These are phyloP conservation scores for Hyperoplus lanceolatus DNA, from an alignment of 2,797 vertebrate species.

Conservation along the genomic window DNA sequence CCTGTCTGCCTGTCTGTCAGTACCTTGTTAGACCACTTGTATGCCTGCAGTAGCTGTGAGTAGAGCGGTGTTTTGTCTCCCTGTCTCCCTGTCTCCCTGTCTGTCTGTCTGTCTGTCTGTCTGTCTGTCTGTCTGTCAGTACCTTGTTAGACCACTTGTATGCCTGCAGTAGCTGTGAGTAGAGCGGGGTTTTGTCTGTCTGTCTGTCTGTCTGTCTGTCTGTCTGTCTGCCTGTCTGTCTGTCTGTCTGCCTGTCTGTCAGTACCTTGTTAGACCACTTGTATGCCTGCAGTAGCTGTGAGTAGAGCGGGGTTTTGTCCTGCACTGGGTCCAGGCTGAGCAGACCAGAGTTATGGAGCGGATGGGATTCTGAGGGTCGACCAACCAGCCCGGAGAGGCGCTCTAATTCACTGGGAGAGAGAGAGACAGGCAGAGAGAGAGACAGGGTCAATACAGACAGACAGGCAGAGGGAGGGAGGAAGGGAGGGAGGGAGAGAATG, in stretches of 20 bases:
- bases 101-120: no score
- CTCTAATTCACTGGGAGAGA: slow-evolving; percentile 90
- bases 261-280: slow-evolving; percentile 98
- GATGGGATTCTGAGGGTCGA: slow-evolving; percentile 96
- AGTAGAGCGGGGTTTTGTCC: slow-evolving; percentile 97
- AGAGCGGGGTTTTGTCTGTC: no score
- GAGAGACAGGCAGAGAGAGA: neutral
- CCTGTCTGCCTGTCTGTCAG: no score
- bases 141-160: no score
- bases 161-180: no score
- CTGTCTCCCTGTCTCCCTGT: no score
- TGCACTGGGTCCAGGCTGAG: slow-evolving; percentile 96
- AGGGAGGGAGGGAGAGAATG: neutral
- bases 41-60: slow-evolving; percentile 96
- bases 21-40: slow-evolving; percentile 99
- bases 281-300: slow-evolving; percentile 96
- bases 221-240: slow-evolving; percentile 56
- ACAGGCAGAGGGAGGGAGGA: neutral
- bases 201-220: neutral
- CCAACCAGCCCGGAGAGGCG: slow-evolving; percentile 95
- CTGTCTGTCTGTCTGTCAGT: no score
- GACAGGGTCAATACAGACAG: neutral
- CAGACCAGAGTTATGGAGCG: slow-evolving; percentile 95
- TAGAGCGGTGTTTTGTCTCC: slow-evolving; percentile 98
- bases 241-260: no score